Base-by-base conservation (phyloP, 1,140 invertebrate species). In the Armadillidium nasatum region DNA sequence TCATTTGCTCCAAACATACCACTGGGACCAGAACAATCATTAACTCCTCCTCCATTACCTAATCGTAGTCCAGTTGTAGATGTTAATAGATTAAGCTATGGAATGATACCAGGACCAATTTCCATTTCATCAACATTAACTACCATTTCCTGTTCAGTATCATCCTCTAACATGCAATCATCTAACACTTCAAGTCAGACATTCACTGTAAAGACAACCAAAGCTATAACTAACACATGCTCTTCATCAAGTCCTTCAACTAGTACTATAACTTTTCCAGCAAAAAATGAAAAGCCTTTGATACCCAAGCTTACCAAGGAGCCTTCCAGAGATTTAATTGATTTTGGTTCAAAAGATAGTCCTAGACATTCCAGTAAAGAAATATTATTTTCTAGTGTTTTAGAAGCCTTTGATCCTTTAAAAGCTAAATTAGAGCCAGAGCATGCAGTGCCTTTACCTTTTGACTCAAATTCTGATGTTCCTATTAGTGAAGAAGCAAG, bases 381-480 rank as follows among this genome's bases (percentile, higher is more conserved):
- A 45, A 43, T 21, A 23, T 74, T 44, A 76, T 74, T 70, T 45
- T 71, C 33, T n/a, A 81, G 73, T 71, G 45, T 81, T 22, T 78
- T 81, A 77, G 77, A 77, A 71, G 80, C 74, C 10, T 81, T 81
- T 72, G 80, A 81, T 75, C 80, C 80, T 43, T 76, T 81, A 11
- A 44, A 78, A 22, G 66, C 19, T 21, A 54, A 72, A 23, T 22
- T 9, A n/a, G 50, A 10, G n/a, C 71, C 23, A 13, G 46, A 50
- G 46, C 46, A 73, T 72, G 73, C 11, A 15, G 68, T 73, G 33
- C 7, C 10, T 22, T 67, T 45, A 46, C 22, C 71, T 15, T 19
- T 33, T 11, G 50, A 70, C 19, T 54, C 60, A 13, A 13, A 68
- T 15, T 44, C 43, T 21, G 73, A 46, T 73, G 80, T 81, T 50